phyloP scores from a whole-genome alignment of 1,140 invertebrate species.

The Drosophila rhopaloa region DNA sequence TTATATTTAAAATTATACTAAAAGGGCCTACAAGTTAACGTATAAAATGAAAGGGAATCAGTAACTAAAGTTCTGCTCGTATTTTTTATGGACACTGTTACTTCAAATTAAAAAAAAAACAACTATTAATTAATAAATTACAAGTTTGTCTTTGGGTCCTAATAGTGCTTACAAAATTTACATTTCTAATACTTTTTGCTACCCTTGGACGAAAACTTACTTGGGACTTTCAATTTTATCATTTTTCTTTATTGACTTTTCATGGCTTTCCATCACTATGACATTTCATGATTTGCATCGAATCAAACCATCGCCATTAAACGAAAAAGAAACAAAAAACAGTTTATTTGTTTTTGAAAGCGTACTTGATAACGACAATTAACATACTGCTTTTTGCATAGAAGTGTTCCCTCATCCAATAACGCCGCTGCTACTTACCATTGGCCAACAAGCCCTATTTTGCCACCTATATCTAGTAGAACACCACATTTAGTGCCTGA shows the following conservation, averaged over 20 bases:
- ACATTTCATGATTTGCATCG: slow-evolving; percentile 34
- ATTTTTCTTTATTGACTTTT: slow-evolving; percentile 8
- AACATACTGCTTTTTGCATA: slow-evolving; percentile 86
- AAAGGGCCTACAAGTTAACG: no score
- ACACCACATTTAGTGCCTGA: slow-evolving; percentile 90
- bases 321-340: slow-evolving; percentile 25
- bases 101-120: no score
- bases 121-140: no score
- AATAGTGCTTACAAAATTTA: no score
- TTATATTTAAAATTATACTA: background rate
- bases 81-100: no score
- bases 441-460: slow-evolving; percentile 90
- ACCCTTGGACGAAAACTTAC: slow-evolving; percentile 6
- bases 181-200: background rate
- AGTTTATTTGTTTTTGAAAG: slow-evolving; percentile 36
- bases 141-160: no score
- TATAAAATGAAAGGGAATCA: no score
- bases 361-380: slow-evolving; percentile 64
- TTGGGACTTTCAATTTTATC: background rate
- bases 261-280: slow-evolving; percentile 28
- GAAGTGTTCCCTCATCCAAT: slow-evolving; percentile 86
- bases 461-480: slow-evolving; percentile 89
- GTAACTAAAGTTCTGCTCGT: no score
- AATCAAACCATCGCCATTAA: slow-evolving; percentile 38
- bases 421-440: slow-evolving; percentile 88